Evolutionary conservation across 23 tunicate genomes (phyloP).

Genomic region (Diplosoma virens): DNA sequence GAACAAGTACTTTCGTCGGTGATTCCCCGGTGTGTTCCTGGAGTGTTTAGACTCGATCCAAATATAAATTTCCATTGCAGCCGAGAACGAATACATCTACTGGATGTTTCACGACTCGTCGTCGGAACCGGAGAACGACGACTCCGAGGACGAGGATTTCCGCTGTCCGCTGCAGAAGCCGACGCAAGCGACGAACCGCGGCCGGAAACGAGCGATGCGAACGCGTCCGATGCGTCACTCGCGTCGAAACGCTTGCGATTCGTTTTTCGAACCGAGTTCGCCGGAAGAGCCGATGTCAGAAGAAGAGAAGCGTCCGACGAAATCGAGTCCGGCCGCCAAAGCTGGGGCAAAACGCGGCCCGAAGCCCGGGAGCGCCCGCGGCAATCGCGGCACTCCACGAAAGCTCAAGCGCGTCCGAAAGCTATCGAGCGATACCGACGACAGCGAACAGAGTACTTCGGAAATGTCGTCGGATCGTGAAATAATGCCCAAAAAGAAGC

Average conservation of each 20-base stretch:
- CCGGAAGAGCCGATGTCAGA: background rate
- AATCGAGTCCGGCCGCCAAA: background rate
- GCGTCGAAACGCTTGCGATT: background rate
- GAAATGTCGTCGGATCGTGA: too few relatives aligned
- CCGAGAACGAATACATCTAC: constrained; percentile 72
- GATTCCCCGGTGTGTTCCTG: too few relatives aligned
- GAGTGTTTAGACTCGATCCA: too few relatives aligned
- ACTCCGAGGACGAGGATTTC: constrained; percentile 88
- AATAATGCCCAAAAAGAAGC: background rate
- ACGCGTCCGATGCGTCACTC: background rate
- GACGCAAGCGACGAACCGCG: background rate
- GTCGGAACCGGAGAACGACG: constrained; percentile 86
- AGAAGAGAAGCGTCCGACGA: background rate
- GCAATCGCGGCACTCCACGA: background rate
- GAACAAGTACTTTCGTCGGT: too few relatives aligned
- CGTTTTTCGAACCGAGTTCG: background rate
- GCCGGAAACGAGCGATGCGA: background rate
- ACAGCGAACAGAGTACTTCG: background rate
- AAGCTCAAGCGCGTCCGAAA: constrained; percentile 18
- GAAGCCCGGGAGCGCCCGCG: background rate
- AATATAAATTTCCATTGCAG: too few relatives aligned
- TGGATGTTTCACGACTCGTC: constrained; percentile 63
- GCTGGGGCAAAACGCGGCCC: background rate
- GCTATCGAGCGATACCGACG: constrained; percentile 29
- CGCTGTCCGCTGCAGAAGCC: constrained; percentile 29